These are phyloP conservation scores for Limnodromus scolopaceus DNA, from an alignment of 2,797 vertebrate species.

Conservation along the genomic window DNA sequence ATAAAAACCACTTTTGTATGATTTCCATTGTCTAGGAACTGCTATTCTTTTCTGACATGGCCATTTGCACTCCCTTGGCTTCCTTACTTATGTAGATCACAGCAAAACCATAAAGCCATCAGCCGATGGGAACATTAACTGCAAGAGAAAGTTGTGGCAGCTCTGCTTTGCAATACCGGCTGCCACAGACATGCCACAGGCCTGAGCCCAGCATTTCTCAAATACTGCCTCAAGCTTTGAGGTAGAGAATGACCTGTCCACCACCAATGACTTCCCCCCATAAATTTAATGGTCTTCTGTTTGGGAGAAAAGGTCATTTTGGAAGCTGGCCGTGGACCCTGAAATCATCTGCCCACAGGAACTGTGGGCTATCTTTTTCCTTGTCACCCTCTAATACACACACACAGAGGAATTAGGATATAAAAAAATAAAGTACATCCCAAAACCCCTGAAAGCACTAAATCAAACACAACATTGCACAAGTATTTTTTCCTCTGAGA, in stretches of 20 bases:
- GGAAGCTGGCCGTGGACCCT: background rate
- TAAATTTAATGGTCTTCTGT: background rate
- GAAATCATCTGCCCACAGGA: background rate
- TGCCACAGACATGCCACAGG: background rate
- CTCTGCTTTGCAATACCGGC: background rate
- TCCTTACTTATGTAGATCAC: background rate
- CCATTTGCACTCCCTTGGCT: background rate
- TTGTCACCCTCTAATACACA: background rate
- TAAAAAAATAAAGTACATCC: background rate
- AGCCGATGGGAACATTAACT: background rate
- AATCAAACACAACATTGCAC: background rate
- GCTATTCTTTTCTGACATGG: background rate
- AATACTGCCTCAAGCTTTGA: background rate
- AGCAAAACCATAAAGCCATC: background rate
- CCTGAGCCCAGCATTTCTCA: background rate
- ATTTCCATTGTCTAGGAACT: background rate
- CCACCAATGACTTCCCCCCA: background rate
- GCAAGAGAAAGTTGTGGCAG: background rate
- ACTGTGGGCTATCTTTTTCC: background rate
- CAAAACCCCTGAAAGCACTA: background rate
- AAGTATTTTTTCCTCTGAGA: background rate
- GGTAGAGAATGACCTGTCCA: background rate
- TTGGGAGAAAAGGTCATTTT: background rate
- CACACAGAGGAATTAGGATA: background rate
- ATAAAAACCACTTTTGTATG: background rate